Base-by-base conservation (phyloP, 2,888 invertebrate genomes). In the Platycheirus albimanus region DNA sequence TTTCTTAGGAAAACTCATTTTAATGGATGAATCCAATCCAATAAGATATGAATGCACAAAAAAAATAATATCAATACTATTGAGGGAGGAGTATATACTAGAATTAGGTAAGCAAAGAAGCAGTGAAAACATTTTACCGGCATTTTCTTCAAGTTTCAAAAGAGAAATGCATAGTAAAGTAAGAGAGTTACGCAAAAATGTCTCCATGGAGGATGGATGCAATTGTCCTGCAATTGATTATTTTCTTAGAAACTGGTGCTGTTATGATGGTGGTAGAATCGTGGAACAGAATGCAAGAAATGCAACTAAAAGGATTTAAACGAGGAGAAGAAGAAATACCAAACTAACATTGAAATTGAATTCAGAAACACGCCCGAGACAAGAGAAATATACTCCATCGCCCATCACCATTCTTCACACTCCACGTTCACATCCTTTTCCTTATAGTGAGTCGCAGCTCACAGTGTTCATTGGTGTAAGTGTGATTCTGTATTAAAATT, bases 151-250 rank as follows among this genome's bases (percentile, higher is more conserved):
- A 10, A 24, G 49, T 49, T 24, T 41, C 19, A 13, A 36, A 54
- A 79, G 71, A 79, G 78, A 79, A 47, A 45, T 41, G 6, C 1
- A 17, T 11, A 38, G 30, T 17, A 36, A 63, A 56, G 47, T 56
- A 75, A 79, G 79, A 79, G 79, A 74, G 75, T 24, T 15, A 33
- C 30, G 11, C 15, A 72, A 24, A 63, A 43, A n/a, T 15, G n/a
- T 38, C 30, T 17, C 5, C 5, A n/a, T n/a, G n/a, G n/a, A n/a
- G n/a, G n/a, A n/a, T 43, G 38, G 36, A 38, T 77, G 49, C 67
- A 67, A 61, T 47, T 63, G 45, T 61, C 51, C 20, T 61, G 51
- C 4, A 56, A 66, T 28, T 30, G 38, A 51, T 51, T 52, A 30
- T 43, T 43, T 63, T 56, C n/a, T 28, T 49, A 33, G 15, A 24